Evolutionary conservation across 2,113 vertebrate species (phyloP).

Genomic region (Pterophyllum scalare): DNA sequence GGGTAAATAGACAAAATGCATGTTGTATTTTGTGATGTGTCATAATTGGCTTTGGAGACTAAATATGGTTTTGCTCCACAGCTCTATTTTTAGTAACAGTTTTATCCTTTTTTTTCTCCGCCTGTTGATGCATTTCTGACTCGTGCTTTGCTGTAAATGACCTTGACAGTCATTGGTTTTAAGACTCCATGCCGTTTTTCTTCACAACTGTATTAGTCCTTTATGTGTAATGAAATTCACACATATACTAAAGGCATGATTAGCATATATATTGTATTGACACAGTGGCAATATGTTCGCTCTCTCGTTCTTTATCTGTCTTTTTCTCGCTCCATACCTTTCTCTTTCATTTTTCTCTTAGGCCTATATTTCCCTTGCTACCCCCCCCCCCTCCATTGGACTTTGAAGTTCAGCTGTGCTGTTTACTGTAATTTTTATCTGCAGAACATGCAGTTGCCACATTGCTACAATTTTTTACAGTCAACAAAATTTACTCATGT

Average conservation of each 20-base stretch:
- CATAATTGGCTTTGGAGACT: neutral
- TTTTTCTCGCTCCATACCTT: constrained; percentile 16
- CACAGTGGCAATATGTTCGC: constrained; percentile 68
- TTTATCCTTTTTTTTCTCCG: neutral
- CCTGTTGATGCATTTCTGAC: constrained; percentile 12
- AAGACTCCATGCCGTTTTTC: constrained; percentile 44
- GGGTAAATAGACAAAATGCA: neutral
- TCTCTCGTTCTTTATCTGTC: constrained; percentile 44
- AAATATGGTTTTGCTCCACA: neutral
- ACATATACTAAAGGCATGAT: constrained; percentile 73
- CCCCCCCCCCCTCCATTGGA: neutral
- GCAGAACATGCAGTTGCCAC: constrained; percentile 19
- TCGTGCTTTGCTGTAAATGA: constrained; percentile 42
- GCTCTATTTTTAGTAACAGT: neutral
- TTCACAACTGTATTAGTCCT: constrained; percentile 47
- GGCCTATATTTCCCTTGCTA: neutral
- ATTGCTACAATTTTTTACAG: constrained; percentile 63
- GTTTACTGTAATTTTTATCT: constrained; percentile 65
- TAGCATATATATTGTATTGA: constrained; percentile 80
- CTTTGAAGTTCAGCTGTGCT: constrained; percentile 62
- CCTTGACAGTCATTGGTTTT: constrained; percentile 61
- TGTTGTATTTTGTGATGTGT: neutral
- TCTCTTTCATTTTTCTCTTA: constrained; percentile 31
- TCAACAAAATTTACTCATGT: neutral
- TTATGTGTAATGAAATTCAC: constrained; percentile 72